phyloP scores from a whole-genome alignment of 2,888 invertebrate species.

The Mimumesa dahlbomi region DNA sequence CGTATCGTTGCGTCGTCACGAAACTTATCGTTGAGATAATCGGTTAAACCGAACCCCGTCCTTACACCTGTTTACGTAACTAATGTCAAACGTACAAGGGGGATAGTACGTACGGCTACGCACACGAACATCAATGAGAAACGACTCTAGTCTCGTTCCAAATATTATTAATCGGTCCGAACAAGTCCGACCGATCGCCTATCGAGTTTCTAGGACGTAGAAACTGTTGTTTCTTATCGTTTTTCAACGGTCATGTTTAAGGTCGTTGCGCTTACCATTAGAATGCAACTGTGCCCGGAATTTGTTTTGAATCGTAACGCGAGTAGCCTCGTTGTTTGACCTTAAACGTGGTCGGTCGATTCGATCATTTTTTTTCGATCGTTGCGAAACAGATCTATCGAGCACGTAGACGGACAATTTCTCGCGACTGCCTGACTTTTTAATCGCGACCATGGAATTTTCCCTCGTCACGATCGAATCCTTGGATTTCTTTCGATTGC shows the following conservation, averaged over 20 bases:
- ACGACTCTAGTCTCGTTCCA: not conserved
- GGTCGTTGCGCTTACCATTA: constrained; percentile 13
- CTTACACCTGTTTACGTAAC: constrained; percentile 68
- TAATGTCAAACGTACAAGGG: constrained; percentile 60
- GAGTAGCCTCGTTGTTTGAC: constrained; percentile 9
- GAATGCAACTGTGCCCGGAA: not conserved
- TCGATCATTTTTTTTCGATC: not conserved
- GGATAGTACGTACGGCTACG: constrained; percentile 9
- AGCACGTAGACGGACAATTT: too few relatives aligned
- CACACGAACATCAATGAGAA: constrained; percentile 12
- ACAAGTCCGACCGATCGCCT: not conserved
- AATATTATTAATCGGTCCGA: not conserved
- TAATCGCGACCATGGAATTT: not conserved
- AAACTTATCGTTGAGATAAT: not conserved
- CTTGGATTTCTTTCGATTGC: too few relatives aligned
- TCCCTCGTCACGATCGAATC: too few relatives aligned
- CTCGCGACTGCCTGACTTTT: not conserved
- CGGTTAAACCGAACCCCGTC: constrained; percentile 13
- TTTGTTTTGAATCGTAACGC: not conserved
- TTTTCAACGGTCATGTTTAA: constrained; percentile 18
- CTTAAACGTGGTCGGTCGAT: too few relatives aligned
- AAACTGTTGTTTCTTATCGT: not conserved
- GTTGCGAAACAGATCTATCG: not conserved
- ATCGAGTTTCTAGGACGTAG: not conserved
- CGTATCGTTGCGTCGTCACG: not conserved